These are phyloP conservation scores for Erethizon dorsatum DNA, from an alignment of 2,797 vertebrate genomes.

Conservation along the genomic window DNA sequence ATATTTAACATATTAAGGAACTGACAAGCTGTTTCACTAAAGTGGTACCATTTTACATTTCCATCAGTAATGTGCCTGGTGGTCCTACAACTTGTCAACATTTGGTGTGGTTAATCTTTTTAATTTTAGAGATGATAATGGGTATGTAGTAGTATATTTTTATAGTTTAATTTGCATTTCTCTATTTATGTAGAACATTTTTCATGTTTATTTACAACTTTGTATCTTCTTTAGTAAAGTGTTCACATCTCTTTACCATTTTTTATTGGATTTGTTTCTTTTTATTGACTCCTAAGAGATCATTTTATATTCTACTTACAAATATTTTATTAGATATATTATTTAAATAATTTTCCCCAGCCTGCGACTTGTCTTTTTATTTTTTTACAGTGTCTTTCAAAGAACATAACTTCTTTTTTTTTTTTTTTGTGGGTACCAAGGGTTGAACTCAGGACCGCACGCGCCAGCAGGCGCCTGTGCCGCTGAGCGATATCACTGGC, in stretches of 20 bases:
- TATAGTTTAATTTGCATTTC: not conserved
- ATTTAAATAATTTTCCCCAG: not conserved
- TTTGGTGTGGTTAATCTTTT: not conserved
- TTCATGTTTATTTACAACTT: not conserved
- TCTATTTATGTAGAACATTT: not conserved
- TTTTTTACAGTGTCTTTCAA: not conserved
- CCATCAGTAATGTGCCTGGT: not conserved
- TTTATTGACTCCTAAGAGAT: not conserved
- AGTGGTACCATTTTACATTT: conserved; percentile 10
- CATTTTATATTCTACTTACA: not conserved
- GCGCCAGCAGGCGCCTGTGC: no score
- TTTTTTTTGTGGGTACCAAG: no score
- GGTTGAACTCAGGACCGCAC: no score
- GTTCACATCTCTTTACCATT: not conserved
- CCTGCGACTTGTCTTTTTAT: not conserved
- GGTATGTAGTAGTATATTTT: not conserved
- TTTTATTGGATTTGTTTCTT: not conserved
- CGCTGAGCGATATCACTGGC: no score
- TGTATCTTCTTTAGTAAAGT: not conserved
- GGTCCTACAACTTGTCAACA: not conserved
- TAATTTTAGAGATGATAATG: not conserved
- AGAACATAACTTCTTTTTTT: not conserved
- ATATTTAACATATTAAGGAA: conserved; percentile 27
- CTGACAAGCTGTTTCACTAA: not conserved
- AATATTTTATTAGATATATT: not conserved